Evolutionary conservation across 2,888 invertebrate genomes (phyloP), one percentile per base, ranked within the genome.

Genomic region (Drosophila diplacantha): DNA sequence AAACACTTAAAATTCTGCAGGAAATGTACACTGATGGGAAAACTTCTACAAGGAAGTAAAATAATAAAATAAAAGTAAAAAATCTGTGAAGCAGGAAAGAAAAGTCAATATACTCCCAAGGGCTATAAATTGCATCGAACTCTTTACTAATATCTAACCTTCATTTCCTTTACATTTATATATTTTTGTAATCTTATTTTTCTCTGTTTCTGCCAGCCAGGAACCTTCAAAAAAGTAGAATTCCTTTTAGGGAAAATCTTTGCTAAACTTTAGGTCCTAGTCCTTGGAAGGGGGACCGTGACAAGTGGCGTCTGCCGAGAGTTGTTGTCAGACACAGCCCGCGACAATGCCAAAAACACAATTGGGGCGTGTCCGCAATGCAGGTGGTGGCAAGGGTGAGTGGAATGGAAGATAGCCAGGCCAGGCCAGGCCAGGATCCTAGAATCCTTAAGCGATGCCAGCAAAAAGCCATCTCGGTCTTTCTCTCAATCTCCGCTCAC

Each of bases 261-360:
- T n/a, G 18, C 32, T 49, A 37, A 44, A 58, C 38, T 60, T 43
- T 38, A 38, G 58, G 51, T 59, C 41, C 44, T 59, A 61, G 35
- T 32, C 16, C 29, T 12, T 18, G 57, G 57, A 24, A 24, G 44
- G 9, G 37, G 12, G 29, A 6, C 50, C 51, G 60, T 66, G 66
- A 82, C 81, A 82, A 82, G 81, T 82, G 77, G 72, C 69, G 73
- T 67, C 70, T 65, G 72, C 54, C 72, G 75, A 67, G 75, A 69
- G 73, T 62, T 71, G 71, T 79, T 73, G 75, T 81, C 83, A 74
- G 69, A 73, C 74, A 73, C 74, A 81, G 71, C 69, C 77, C 83
- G 81, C 74, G 81, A 80, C 83, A 83, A 80, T 81, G 83, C 75
- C 79, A 78, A 83, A 81, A 81, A 69, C 79, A 80, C 83, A 83